Conservation (phyloP, 1,140 invertebrate species). For the Riptortus pedestris region DNA sequence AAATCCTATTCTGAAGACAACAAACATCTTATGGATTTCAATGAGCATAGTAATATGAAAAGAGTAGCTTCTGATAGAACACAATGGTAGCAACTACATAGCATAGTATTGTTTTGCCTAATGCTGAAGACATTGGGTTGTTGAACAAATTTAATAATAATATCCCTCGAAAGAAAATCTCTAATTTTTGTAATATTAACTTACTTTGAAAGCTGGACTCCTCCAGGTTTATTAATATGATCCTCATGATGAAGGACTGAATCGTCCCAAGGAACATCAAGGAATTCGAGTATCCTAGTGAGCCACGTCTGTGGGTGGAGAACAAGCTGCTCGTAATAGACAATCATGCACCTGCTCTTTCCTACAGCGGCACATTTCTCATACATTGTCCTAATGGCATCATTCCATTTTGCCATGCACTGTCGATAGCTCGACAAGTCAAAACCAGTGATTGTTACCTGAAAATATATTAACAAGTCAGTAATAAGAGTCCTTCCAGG, state of each 20-base stretch:
- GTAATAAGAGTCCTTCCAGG: too few relatives aligned
- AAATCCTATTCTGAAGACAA: too few relatives aligned
- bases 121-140: too few relatives aligned
- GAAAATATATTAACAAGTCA: conserved; percentile 29
- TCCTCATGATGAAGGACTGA: conserved; percentile 94
- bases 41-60: too few relatives aligned
- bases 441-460: conserved; percentile 96
- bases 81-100: too few relatives aligned
- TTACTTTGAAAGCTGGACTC: conserved; percentile 86
- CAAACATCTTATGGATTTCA: too few relatives aligned
- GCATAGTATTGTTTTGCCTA: too few relatives aligned
- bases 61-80: too few relatives aligned
- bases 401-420: conserved; percentile 92
- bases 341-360: conserved; percentile 69
- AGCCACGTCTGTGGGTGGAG: conserved; percentile 85
- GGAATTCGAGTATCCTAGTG: conserved; percentile 78
- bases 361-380: conserved; percentile 85
- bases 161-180: too few relatives aligned
- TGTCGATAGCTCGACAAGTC: conserved; percentile 86
- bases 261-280: conserved; percentile 90
- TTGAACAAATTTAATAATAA: too few relatives aligned
- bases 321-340: conserved; percentile 92
- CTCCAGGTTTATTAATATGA: conserved; percentile 90
- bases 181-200: too few relatives aligned
- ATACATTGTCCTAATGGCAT: conserved; percentile 88